These are phyloP conservation scores for Pseudorasbora parva DNA, from an alignment of 2,113 vertebrate species.

Conservation along the genomic window DNA sequence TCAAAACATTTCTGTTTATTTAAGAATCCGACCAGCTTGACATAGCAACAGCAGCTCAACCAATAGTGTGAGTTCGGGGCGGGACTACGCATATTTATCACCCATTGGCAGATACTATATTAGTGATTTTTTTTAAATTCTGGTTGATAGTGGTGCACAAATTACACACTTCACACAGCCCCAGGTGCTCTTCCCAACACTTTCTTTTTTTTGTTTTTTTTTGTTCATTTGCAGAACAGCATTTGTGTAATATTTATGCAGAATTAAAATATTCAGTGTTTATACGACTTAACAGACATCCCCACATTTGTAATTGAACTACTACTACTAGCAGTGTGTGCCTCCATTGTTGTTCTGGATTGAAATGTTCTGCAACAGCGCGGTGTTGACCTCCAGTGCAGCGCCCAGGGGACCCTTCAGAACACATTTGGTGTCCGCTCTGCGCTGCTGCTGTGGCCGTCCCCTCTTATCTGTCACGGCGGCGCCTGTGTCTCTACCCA, in stretches of 20 bases:
- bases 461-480: conserved; percentile 74
- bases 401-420: conserved; percentile 78
- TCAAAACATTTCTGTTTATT: background rate
- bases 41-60: background rate
- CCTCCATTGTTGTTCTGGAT: conserved; percentile 10
- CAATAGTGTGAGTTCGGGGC: background rate
- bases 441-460: conserved; percentile 72
- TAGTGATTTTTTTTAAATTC: background rate
- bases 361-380: conserved; percentile 64
- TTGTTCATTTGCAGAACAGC: background rate
- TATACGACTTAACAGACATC: background rate
- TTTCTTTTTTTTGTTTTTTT: no score
- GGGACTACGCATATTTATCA: background rate
- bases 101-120: background rate
- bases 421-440: conserved; percentile 75
- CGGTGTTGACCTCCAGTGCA: conserved; percentile 71
- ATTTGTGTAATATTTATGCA: conserved; percentile 33
- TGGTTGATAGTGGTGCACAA: background rate
- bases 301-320: background rate
- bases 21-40: background rate
- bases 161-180: background rate
- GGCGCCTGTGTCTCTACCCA: conserved; percentile 68
- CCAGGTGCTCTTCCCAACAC: background rate
- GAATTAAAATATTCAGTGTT: background rate
- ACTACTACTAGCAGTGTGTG: background rate